phyloP scores from a whole-genome alignment of 2,888 invertebrate species.

The Ptychoptera contaminata region DNA sequence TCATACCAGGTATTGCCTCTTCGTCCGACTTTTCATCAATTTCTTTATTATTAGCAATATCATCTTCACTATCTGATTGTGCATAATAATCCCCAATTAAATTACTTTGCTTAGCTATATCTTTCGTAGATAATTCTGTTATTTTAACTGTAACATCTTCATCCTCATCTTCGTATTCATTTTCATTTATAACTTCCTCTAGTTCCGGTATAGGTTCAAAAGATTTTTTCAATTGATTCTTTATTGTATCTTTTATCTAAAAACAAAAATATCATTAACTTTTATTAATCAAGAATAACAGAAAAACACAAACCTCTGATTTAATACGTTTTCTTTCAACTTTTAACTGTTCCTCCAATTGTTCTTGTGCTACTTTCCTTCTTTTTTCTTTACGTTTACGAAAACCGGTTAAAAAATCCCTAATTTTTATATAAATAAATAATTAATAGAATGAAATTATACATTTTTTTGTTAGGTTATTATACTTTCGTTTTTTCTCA shows the following conservation, averaged over 20 bases:
- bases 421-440: constrained; percentile 18
- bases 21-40: constrained; percentile 19
- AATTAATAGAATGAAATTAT: not conserved
- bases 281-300: not conserved
- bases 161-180: constrained; percentile 50
- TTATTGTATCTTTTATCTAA: constrained; percentile 51
- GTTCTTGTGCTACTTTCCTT: constrained; percentile 56
- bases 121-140: constrained; percentile 53
- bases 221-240: constrained; percentile 49
- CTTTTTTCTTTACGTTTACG: constrained; percentile 64
- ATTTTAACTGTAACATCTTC: constrained; percentile 66
- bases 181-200: constrained; percentile 45
- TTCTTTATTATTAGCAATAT: constrained; percentile 18
- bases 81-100: constrained; percentile 57
- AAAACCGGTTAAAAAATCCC: constrained; percentile 68
- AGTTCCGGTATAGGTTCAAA: constrained; percentile 53
- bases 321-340: constrained; percentile 62
- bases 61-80: constrained; percentile 18
- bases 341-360: constrained; percentile 52
- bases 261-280: constrained; percentile 13
- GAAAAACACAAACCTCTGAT: constrained; percentile 39
- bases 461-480: constrained; percentile 5
- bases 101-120: constrained; percentile 50
- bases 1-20: constrained; percentile 34
- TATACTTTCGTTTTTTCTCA: constrained; percentile 41